Conservation (phyloP, 2,113 vertebrate genomes). For the Brachypteracias leptosomus region DNA sequence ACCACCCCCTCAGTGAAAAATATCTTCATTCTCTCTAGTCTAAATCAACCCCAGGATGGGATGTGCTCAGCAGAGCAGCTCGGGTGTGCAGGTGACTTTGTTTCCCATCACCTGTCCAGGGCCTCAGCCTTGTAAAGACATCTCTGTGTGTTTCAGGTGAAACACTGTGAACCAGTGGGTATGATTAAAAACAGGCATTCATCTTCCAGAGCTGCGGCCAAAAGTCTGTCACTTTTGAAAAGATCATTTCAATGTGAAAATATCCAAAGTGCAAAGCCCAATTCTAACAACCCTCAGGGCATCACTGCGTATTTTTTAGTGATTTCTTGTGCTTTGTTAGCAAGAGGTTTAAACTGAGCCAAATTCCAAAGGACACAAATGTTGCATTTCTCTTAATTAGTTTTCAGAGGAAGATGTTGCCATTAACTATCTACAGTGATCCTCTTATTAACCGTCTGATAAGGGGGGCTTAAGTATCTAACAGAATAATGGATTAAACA, state of each 20-base stretch:
- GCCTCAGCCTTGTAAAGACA: neutral
- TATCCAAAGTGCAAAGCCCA: neutral
- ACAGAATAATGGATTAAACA: neutral
- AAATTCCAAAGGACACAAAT: neutral
- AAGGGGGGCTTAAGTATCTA: neutral
- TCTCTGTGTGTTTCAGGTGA: rapidly evolving
- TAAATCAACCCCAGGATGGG: rapidly evolving
- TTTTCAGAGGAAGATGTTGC: neutral
- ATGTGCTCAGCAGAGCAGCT: neutral
- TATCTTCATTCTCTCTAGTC: rapidly evolving
- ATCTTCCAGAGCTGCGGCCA: neutral
- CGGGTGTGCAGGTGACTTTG: neutral
- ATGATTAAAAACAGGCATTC: rapidly evolving
- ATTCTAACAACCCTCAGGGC: neutral
- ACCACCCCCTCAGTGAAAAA: rapidly evolving
- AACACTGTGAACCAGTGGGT: rapidly evolving
- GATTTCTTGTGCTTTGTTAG: neutral
- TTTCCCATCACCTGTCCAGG: neutral
- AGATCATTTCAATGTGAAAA: neutral
- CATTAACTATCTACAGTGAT: neutral
- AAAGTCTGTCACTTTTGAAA: neutral
- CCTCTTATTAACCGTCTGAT: neutral
- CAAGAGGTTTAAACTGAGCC: neutral
- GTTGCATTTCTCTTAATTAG: neutral
- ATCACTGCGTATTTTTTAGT: neutral